A percentile compares a stretch with the other conserved stretches of the same genome.
These are phyloP conservation scores for Spialia ferax DNA, from an alignment of 2,888 invertebrate genomes.

Conservation along the genomic window DNA sequence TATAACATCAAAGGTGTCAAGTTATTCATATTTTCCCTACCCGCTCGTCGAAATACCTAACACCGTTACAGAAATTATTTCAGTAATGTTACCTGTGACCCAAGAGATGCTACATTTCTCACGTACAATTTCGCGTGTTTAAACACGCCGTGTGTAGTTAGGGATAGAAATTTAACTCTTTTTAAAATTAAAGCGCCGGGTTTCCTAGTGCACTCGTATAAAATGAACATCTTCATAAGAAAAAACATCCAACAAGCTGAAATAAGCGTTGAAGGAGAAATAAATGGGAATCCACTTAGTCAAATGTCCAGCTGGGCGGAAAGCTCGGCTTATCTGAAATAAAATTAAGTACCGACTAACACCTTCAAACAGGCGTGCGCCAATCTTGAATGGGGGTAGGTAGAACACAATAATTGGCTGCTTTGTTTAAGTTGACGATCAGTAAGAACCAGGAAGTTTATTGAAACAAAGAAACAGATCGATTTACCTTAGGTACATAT, in stretches of 20 bases:
- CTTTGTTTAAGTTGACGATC: conserved; percentile 13
- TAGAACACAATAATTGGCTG: conserved; percentile 20
- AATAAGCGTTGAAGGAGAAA: conserved; percentile 13
- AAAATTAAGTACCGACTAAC: conserved; percentile 24
- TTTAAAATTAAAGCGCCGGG: not conserved
- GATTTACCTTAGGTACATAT: too few relatives aligned
- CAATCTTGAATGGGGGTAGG: conserved; percentile 13
- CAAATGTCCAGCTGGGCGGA: conserved; percentile 24
- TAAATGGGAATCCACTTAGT: conserved; percentile 21
- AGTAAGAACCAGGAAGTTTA: not conserved
- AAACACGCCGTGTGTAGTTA: conserved; percentile 2
- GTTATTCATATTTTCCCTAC: conserved; percentile 9
- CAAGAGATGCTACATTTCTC: conserved; percentile 10
- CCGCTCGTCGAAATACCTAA: conserved; percentile 4
- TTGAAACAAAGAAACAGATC: too few relatives aligned
- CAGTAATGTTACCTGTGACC: conserved; percentile 32
- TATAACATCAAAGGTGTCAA: conserved; percentile 15
- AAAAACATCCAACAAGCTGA: not conserved
- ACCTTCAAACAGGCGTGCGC: conserved; percentile 14
- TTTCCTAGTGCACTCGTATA: not conserved
- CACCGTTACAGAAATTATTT: conserved; percentile 22
- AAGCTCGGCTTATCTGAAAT: conserved; percentile 24
- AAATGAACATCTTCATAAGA: not conserved
- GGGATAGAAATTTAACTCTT: not conserved
- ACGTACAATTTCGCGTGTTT: conserved; percentile 10